Evolutionary conservation across 2,113 vertebrate species (phyloP), one percentile per base, ranked within the genome.

Genomic region (Chaetops frenatus): DNA sequence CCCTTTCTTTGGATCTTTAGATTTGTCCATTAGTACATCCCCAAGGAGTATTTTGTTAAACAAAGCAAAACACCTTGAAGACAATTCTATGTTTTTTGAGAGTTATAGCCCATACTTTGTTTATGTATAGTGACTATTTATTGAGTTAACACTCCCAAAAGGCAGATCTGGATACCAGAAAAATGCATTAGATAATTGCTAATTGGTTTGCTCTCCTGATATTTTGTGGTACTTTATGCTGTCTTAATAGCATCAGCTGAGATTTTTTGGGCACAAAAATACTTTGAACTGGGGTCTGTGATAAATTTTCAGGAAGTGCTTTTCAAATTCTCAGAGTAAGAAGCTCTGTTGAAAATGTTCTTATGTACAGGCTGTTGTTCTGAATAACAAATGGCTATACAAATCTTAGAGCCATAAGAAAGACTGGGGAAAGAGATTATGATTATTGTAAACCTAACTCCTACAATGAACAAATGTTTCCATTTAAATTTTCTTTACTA

Each of bases 101-200:
- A 97, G 77, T 97, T 97, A 96, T 83, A 95, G 95, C 81, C 85
- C 70, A 78, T 88, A 79, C 69, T 97, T 97, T 97, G 95, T 96
- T 97, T 97, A 98, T 96, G 97, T 97, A 95, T 64, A 86, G 94
- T 64, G 96, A 97, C 95, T 94, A 97, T 96, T 97, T 98, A 97
- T 95, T 87, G 95, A 96, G 92, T 94, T 98, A 98, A 94, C 95
- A 96, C 96, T 98, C 97, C 97, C 97, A 86, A 95, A 98, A 98
- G 97, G 58, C 97, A 97, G 97, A 98, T 97, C 54, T 90, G 90
- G 66, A 92, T 88, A 97, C 48, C 94, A 96, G 96, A 97, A 97
- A 98, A 97, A 97, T 58, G 81, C 82, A 97, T 97, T 87, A 76
- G 24, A 86, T 98, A 98, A 98, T 98, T 98, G 96, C 91, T 97